phyloP scores from a whole-genome alignment of 2,113 vertebrate species.

The Terrapene triunguis region DNA sequence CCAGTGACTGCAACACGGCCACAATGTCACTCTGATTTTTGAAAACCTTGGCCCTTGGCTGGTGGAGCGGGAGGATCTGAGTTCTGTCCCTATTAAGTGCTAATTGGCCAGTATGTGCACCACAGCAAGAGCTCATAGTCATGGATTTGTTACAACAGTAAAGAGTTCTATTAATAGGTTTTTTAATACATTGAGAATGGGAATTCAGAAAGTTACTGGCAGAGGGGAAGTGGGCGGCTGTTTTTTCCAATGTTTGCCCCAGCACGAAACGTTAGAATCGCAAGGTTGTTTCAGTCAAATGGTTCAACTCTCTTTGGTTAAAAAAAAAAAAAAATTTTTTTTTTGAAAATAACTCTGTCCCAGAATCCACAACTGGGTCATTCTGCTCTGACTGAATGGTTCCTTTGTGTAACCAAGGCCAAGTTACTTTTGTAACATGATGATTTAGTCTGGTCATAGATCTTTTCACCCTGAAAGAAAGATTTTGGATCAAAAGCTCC shows the following conservation, averaged over 20 bases:
- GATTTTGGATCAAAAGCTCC: not conserved
- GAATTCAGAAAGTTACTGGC: not conserved
- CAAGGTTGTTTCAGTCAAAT: not conserved
- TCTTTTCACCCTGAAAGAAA: not conserved
- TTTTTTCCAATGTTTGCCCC: not conserved
- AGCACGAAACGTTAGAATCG: not conserved
- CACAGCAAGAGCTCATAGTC: not conserved
- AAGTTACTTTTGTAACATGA: constrained; percentile 38
- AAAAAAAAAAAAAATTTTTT: not conserved
- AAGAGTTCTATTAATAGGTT: fast-evolving
- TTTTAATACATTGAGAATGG: not conserved
- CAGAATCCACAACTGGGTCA: constrained; percentile 17
- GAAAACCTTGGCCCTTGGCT: not conserved
- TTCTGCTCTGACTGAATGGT: constrained; percentile 55
- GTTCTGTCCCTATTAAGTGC: not conserved
- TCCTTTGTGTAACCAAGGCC: constrained; percentile 57
- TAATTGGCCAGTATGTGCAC: not conserved
- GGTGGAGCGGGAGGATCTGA: not conserved
- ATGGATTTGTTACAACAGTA: not conserved
- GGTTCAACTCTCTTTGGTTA: not conserved
- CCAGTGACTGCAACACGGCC: not conserved
- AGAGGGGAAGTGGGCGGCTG: not conserved
- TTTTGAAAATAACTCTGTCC: constrained; percentile 16
- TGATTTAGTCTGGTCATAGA: not conserved
- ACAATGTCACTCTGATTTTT: not conserved